Evolutionary conservation across 1,140 invertebrate species (phyloP).

Genomic region (Drosophila prosaltans): DNA sequence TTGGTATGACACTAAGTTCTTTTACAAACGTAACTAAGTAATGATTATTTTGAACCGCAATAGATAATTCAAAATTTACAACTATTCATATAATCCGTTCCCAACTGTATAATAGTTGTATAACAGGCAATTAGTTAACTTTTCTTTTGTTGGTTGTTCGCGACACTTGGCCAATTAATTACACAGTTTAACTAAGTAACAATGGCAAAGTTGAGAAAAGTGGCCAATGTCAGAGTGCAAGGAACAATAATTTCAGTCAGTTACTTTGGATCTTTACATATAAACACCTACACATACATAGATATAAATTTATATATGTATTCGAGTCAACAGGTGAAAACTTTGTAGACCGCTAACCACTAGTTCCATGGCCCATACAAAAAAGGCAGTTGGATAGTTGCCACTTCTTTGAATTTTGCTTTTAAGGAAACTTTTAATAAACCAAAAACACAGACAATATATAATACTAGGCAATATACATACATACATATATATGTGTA

Average conservation of each 20-base stretch:
- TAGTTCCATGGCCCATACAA: conserved; percentile 33
- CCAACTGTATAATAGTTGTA: conserved; percentile 22
- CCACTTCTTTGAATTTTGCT: conserved; percentile 17
- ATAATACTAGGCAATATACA: conserved; percentile 26
- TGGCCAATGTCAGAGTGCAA: conserved; percentile 12
- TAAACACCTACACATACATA: not conserved
- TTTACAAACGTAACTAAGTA: too few species aligned
- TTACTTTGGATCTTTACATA: not conserved
- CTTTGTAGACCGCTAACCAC: conserved; percentile 57
- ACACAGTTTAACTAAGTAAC: conserved; percentile 67
- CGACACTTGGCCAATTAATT: conserved; percentile 67
- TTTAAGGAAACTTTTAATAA: conserved; percentile 71
- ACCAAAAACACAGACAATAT: conserved; percentile 70
- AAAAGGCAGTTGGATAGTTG: conserved; percentile 49
- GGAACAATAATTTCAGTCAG: conserved; percentile 12
- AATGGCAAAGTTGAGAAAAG: conserved; percentile 46
- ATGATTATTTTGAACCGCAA: too few species aligned
- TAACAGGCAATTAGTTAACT: conserved; percentile 1
- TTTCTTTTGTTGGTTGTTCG: not conserved
- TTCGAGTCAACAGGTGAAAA: conserved; percentile 70
- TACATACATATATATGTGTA: not conserved
- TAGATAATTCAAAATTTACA: too few species aligned
- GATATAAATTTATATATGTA: not conserved
- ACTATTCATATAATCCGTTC: too few species aligned
- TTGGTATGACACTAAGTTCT: too few species aligned